Evolutionary conservation across 1,140 invertebrate species (phyloP).

Genomic region (Drosophila littoralis): DNA sequence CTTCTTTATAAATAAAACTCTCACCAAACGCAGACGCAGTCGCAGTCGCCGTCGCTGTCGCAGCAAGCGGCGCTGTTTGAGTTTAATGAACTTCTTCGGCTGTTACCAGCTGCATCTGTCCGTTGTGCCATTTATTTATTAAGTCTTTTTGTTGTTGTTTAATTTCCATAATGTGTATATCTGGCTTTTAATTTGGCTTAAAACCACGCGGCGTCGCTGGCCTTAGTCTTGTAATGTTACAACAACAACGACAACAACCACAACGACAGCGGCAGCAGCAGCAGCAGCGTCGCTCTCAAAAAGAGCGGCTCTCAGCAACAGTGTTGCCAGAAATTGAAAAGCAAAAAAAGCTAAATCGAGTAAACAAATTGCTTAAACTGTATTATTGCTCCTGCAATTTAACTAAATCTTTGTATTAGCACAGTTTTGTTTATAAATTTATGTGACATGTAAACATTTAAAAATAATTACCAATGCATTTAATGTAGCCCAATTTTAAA

Average conservation of each 20-base stretch:
- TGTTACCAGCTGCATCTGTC: background rate
- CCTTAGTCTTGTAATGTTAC: constrained; percentile 70
- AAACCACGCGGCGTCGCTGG: constrained; percentile 49
- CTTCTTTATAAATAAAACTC: constrained; percentile 68
- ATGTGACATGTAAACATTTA: no score
- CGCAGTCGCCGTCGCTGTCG: background rate
- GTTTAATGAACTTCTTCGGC: constrained; percentile 67
- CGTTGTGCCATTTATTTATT: constrained; percentile 9
- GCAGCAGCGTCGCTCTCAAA: constrained; percentile 10
- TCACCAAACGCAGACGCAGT: constrained; percentile 46
- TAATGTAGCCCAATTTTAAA: no score
- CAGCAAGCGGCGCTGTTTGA: constrained; percentile 16
- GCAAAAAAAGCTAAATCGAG: background rate
- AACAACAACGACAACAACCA: constrained; percentile 39
- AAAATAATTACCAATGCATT: no score
- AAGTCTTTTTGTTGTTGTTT: constrained; percentile 28
- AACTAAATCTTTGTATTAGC: no score
- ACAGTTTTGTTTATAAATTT: no score
- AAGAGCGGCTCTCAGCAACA: constrained; percentile 25
- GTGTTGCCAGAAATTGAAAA: background rate
- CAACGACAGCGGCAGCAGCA: no score
- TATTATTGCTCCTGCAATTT: no score
- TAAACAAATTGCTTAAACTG: background rate
- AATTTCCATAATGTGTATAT: constrained; percentile 60
- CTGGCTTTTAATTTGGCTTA: constrained; percentile 41